These are phyloP conservation scores for Agrilus mali DNA, from an alignment of 2,888 invertebrate genomes.

Conservation along the genomic window DNA sequence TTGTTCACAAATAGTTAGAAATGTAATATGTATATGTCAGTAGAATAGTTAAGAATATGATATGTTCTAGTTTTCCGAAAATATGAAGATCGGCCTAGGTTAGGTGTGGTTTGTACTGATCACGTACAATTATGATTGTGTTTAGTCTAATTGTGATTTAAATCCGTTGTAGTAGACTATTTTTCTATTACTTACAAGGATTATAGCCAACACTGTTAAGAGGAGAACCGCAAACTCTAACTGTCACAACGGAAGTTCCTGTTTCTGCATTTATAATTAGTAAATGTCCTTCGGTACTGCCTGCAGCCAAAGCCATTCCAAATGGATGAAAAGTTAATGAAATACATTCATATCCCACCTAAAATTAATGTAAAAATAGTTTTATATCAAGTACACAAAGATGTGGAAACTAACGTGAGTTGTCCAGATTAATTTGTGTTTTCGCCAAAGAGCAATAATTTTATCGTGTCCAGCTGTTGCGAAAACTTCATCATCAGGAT, in stretches of 20 bases:
- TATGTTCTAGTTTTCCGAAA: too few species aligned
- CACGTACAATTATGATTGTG: too few species aligned
- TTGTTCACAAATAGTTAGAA: too few species aligned
- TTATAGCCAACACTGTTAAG: constrained; percentile 79
- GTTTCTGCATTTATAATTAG: constrained; percentile 77
- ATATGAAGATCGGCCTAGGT: too few species aligned
- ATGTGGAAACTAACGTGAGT: constrained; percentile 48
- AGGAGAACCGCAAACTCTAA: constrained; percentile 78
- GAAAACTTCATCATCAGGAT: constrained; percentile 83
- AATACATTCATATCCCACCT: constrained; percentile 79
- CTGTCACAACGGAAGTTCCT: constrained; percentile 71
- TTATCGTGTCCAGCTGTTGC: constrained; percentile 88
- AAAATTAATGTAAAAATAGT: constrained; percentile 8
- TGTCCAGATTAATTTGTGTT: constrained; percentile 77
- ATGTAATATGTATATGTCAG: too few species aligned
- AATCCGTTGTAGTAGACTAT: too few species aligned
- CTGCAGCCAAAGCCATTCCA: constrained; percentile 76
- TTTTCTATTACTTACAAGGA: constrained; percentile 69
- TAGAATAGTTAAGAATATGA: too few species aligned
- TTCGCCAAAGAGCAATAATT: constrained; percentile 81
- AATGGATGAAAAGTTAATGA: constrained; percentile 80
- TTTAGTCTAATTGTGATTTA: too few species aligned
- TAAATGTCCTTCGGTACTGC: constrained; percentile 81
- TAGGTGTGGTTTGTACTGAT: too few species aligned
- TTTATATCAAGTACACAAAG: neutral